Evolutionary conservation across 53 echinoderm and acorn worm species (phyloP).

Genomic region (Mesocentrotus franciscanus): DNA sequence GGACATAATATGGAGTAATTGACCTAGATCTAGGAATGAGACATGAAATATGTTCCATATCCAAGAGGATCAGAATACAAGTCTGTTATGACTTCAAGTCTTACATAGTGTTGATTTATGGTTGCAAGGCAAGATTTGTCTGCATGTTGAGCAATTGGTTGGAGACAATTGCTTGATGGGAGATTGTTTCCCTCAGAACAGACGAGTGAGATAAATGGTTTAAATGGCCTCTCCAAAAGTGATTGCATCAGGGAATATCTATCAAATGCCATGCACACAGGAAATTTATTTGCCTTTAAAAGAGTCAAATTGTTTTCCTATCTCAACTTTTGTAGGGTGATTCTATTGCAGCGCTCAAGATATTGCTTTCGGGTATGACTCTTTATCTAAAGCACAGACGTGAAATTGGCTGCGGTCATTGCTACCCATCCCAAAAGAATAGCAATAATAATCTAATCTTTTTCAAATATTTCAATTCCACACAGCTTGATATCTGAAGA

Average conservation of each 20-base stretch:
- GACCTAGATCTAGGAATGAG: slow-evolving; percentile 21
- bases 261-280: slow-evolving; percentile 45
- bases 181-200: slow-evolving; percentile 22
- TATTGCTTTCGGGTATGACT: neutral
- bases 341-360: neutral
- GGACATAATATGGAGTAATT: neutral
- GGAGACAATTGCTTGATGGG: slow-evolving; percentile 18
- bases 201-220: slow-evolving; percentile 53
- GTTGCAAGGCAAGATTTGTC: slow-evolving; percentile 15
- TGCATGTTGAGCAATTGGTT: slow-evolving; percentile 17
- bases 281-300: slow-evolving; percentile 33
- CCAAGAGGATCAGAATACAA: neutral
- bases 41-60: slow-evolving; percentile 23
- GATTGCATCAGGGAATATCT: slow-evolving; percentile 38
- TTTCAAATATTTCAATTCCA: neutral
- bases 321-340: neutral
- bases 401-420: neutral
- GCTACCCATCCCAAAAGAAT: neutral
- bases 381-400: neutral
- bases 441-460: neutral
- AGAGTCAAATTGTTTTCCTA: slow-evolving; percentile 41
- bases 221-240: slow-evolving; percentile 25
- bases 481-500: neutral
- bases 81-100: neutral
- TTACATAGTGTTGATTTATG: slow-evolving; percentile 29